A percentile compares a stretch with the other conserved stretches of the same genome.
These are phyloP conservation scores for Aramus guarauna DNA, from an alignment of 2,113 vertebrate species.

Conservation along the genomic window DNA sequence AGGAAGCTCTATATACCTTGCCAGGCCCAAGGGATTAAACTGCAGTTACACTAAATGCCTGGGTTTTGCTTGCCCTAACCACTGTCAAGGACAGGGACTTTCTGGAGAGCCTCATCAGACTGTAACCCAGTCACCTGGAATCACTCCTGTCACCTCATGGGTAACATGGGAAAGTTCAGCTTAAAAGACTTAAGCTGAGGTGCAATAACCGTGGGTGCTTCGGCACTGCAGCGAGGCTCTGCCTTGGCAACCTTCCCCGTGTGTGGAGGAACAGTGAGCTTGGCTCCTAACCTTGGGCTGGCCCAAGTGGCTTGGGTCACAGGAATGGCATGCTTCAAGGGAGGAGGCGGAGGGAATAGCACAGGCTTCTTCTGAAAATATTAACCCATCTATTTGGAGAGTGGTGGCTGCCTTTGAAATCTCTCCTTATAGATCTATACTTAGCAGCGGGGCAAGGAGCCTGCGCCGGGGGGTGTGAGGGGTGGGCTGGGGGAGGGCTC, in stretches of 20 bases:
- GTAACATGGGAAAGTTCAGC: not conserved
- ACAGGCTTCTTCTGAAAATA: slow-evolving; percentile 49
- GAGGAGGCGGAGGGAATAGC: not conserved
- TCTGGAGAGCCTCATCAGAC: not conserved
- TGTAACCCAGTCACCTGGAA: slow-evolving; percentile 27
- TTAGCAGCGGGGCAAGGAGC: slow-evolving; percentile 34
- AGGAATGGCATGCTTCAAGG: slow-evolving; percentile 59
- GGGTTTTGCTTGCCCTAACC: not conserved
- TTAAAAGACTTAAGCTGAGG: not conserved
- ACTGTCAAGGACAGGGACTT: not conserved
- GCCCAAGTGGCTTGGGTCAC: slow-evolving; percentile 57
- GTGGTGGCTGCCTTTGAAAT: slow-evolving; percentile 59
- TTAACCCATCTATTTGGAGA: slow-evolving; percentile 57
- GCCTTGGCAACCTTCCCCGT: not conserved
- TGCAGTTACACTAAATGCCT: not conserved
- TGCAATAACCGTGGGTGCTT: not conserved
- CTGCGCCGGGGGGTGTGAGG: not conserved
- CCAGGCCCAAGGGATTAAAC: not conserved
- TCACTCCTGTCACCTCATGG: not conserved
- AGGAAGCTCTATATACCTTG: not conserved
- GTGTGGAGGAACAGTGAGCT: slow-evolving; percentile 5
- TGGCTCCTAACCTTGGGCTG: slow-evolving; percentile 55
- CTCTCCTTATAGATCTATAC: slow-evolving; percentile 42
- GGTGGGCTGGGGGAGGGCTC: not conserved
- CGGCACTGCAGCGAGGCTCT: not conserved